Evolutionary conservation across 2,888 invertebrate genomes (phyloP), one percentile per base, ranked within the genome.

Genomic region (Kuschelorhynchus macadamiae): DNA sequence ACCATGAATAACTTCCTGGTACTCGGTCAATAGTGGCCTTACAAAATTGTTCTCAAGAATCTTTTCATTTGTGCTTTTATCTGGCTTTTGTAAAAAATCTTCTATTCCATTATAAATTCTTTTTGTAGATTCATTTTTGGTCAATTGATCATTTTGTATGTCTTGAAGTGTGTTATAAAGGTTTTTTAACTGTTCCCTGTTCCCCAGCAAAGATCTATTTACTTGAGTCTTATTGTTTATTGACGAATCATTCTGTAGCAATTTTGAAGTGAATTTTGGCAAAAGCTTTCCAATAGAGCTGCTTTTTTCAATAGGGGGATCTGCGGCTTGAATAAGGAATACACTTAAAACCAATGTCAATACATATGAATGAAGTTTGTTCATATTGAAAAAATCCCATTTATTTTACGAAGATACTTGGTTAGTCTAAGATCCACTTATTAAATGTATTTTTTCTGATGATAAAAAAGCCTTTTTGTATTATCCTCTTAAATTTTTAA

Each of bases 281-380:
- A 72, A 71, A 49, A 69, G 71, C 33, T 77, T 75, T 9, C 78
- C 49, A 30, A 79, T 71, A 20, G 72, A 66, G 36, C 75, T 77
- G 14, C 76, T 56, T 63, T 75, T 78, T 57, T 80, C 80, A 50
- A 73, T 78, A 1, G 83, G 82, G 21, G 83, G 83, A 75, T 84
- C 84, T 20, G 81, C 78, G 39, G 84, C 84, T 76, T 82, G 83
- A 50, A 83, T 84, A 63, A 84, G 73, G 68, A 84, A 82, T 55
- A 84, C 79, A 69, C 83, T 80, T 76, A 82, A 77, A 53, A 84
- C 80, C 70, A 83, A 76, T 25, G 83, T 82, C 70, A 84, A 71
- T 64, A 84, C 72, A 68, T 79, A 78, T 60, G 83, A 81, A 72
- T 83, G 83, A 79, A 84, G 79, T 75, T 79, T 80, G 79, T 81